Conservation (phyloP, 2,888 invertebrate species). For the Carpatolechia fugitivella region DNA sequence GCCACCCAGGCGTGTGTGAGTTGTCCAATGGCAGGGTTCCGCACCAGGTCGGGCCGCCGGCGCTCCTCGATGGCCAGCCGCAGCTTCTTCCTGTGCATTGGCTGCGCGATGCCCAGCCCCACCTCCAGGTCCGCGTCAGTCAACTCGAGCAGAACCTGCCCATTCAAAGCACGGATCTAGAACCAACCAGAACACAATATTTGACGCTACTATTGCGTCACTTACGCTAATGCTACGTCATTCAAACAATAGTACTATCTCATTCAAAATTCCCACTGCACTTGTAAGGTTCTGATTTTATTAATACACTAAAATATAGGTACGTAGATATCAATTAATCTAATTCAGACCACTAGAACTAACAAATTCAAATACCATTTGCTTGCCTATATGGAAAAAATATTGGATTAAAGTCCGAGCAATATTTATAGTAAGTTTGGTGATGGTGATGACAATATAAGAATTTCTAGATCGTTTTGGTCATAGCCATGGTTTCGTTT, state of each 20-base stretch:
- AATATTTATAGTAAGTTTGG: too few species aligned
- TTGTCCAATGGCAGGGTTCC: constrained; percentile 92
- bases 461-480: too few species aligned
- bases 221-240: constrained; percentile 26
- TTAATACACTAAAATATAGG: too few species aligned
- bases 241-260: neutral
- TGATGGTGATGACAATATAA: too few species aligned
- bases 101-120: constrained; percentile 93
- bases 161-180: constrained; percentile 84
- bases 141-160: constrained; percentile 93
- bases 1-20: constrained; percentile 96
- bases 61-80: constrained; percentile 96
- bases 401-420: too few species aligned
- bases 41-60: constrained; percentile 90
- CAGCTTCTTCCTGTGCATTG: constrained; percentile 95
- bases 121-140: constrained; percentile 95
- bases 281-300: too few species aligned
- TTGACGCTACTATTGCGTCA: constrained; percentile 76
- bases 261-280: too few species aligned
- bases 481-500: too few species aligned
- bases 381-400: too few species aligned
- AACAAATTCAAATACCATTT: too few species aligned
- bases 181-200: constrained; percentile 81
- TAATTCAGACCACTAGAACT: too few species aligned
- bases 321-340: too few species aligned